phyloP scores from a whole-genome alignment of 2,888 invertebrate genomes.

The Drosophila stalkeri region DNA sequence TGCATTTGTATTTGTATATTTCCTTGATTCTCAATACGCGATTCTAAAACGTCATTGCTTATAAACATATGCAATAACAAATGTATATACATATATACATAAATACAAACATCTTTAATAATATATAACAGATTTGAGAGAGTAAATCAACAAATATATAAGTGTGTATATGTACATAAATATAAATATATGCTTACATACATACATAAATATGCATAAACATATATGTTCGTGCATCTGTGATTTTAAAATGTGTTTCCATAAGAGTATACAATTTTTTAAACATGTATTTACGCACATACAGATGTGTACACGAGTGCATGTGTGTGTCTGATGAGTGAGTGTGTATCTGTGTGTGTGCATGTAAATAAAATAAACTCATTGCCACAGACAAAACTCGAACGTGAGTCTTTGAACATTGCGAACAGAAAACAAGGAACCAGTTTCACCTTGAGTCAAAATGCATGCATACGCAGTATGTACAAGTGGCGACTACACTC shows the following conservation, averaged over 20 bases:
- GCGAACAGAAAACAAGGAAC: constrained; percentile 78
- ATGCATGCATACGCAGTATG: constrained; percentile 32
- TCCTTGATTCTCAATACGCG: neutral
- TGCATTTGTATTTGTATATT: neutral
- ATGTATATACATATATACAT: neutral
- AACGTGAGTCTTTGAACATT: constrained; percentile 78
- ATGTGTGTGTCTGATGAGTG: neutral
- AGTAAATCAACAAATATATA: constrained; percentile 5
- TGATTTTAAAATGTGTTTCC: constrained; percentile 26
- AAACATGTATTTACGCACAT: constrained; percentile 15
- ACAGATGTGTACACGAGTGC: neutral
- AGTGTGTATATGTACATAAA: neutral
- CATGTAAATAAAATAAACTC: constrained; percentile 59
- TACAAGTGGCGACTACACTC: constrained; percentile 3
- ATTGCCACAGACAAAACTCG: constrained; percentile 74
- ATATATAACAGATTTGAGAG: constrained; percentile 8
- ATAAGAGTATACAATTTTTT: constrained; percentile 23
- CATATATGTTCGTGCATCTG: constrained; percentile 20
- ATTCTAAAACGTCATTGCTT: constrained; percentile 1
- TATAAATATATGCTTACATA: neutral
- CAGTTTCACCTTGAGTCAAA: constrained; percentile 76
- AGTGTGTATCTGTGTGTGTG: neutral
- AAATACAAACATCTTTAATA: neutral
- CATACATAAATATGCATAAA: neutral
- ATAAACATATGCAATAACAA: constrained; percentile 3